Evolutionary conservation across 2,797 vertebrate genomes (phyloP).

Genomic region (Falco novaeseelandiae): DNA sequence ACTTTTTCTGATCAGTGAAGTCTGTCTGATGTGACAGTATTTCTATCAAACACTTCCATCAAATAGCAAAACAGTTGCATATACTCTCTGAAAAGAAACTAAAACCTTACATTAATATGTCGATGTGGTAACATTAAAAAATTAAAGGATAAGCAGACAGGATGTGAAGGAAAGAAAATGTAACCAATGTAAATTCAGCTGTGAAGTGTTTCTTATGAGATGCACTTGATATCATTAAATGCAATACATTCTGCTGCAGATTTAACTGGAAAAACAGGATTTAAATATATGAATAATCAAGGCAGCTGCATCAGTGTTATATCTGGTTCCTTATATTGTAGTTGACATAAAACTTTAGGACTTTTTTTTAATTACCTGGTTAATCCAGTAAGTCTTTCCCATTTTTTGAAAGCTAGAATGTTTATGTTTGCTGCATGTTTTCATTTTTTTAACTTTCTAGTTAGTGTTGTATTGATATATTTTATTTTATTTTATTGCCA

Average conservation of each 20-base stretch:
- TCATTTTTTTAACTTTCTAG: not conserved
- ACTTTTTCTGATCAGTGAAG: not conserved
- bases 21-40: not conserved
- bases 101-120: not conserved
- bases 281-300: not conserved
- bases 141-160: not conserved
- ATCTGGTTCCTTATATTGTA: not conserved
- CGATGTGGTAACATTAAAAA: not conserved
- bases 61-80: not conserved
- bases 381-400: not conserved
- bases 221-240: not conserved
- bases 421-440: not conserved
- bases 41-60: not conserved
- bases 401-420: not conserved
- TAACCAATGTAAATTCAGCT: not conserved
- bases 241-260: not conserved
- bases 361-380: not conserved
- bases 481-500: conserved; percentile 20
- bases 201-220: not conserved
- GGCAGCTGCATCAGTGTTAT: not conserved
- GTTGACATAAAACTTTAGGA: not conserved
- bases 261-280: conserved; percentile 35
- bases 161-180: not conserved
- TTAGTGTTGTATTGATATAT: not conserved
- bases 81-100: not conserved